Evolutionary conservation across 2,888 invertebrate species (phyloP).

Genomic region (Balanococcus diminutus): DNA sequence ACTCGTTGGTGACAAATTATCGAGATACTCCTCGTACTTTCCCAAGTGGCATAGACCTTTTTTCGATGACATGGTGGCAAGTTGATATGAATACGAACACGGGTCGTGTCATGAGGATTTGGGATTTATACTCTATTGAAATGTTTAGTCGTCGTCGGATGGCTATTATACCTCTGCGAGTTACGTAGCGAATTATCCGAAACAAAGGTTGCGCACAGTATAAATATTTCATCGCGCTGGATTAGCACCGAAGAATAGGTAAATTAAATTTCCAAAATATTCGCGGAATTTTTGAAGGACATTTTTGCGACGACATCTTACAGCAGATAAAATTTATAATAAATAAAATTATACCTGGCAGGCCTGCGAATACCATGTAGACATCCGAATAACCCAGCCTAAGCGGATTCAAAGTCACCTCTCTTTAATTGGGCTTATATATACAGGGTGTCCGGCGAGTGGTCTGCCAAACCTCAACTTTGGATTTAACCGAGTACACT

Average conservation of each 20-base stretch:
- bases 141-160: slow-evolving; percentile 14
- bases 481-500: no score
- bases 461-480: no score
- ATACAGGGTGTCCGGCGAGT: no score
- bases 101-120: slow-evolving; percentile 27
- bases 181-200: neutral
- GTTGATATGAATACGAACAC: slow-evolving; percentile 10
- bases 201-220: neutral
- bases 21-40: no score
- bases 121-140: slow-evolving; percentile 28
- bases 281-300: slow-evolving; percentile 15
- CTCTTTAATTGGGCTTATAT: no score
- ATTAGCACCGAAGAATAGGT: neutral
- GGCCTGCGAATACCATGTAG: no score
- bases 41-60: neutral
- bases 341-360: no score
- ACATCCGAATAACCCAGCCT: no score
- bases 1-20: neutral
- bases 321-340: neutral
- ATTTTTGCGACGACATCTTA: neutral
- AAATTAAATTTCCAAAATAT: neutral
- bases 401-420: no score
- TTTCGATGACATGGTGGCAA: neutral
- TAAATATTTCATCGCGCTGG: slow-evolving; percentile 19
- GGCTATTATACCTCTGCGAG: neutral